A percentile compares a stretch with the other conserved stretches of the same genome.
phyloP scores from a whole-genome alignment of 2,113 vertebrate genomes.

The Cyprinodon variegatus region DNA sequence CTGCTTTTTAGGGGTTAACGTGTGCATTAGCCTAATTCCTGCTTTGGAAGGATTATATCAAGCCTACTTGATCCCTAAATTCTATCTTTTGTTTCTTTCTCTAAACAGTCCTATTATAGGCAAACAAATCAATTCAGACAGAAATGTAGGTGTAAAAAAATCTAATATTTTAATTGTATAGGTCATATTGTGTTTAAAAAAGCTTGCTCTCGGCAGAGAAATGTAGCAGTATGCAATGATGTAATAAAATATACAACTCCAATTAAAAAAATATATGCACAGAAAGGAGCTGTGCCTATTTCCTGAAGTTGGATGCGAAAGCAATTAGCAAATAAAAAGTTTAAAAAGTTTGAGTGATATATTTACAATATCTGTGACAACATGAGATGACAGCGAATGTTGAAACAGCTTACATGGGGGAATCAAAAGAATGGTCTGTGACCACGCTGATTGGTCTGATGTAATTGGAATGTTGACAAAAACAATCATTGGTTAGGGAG shows the following conservation, averaged over 20 bases:
- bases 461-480: constrained; percentile 75
- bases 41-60: constrained; percentile 57
- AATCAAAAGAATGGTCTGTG: constrained; percentile 72
- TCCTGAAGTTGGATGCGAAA: constrained; percentile 55
- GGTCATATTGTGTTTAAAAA: constrained; percentile 4
- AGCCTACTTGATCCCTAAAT: constrained; percentile 63
- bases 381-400: constrained; percentile 64
- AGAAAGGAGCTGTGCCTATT: constrained; percentile 42
- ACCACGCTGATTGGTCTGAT: constrained; percentile 73
- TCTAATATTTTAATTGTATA: constrained; percentile 23
- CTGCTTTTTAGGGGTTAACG: constrained; percentile 59
- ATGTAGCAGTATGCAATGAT: constrained; percentile 25
- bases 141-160: constrained; percentile 19
- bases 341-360: constrained; percentile 66
- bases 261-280: constrained; percentile 20
- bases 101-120: constrained; percentile 29
- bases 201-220: background rate
- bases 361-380: constrained; percentile 69
- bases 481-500: constrained; percentile 69
- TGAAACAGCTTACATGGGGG: constrained; percentile 71
- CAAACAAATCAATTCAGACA: constrained; percentile 33
- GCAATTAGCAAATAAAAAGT: constrained; percentile 52
- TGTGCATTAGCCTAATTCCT: constrained; percentile 47
- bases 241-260: constrained; percentile 14
- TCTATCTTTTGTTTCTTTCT: constrained; percentile 40